Percentiles rank a stretch among this genome's conserved stretches.
These are phyloP conservation scores for Plebejus anna DNA, from an alignment of 2,888 invertebrate genomes.

Conservation along the genomic window DNA sequence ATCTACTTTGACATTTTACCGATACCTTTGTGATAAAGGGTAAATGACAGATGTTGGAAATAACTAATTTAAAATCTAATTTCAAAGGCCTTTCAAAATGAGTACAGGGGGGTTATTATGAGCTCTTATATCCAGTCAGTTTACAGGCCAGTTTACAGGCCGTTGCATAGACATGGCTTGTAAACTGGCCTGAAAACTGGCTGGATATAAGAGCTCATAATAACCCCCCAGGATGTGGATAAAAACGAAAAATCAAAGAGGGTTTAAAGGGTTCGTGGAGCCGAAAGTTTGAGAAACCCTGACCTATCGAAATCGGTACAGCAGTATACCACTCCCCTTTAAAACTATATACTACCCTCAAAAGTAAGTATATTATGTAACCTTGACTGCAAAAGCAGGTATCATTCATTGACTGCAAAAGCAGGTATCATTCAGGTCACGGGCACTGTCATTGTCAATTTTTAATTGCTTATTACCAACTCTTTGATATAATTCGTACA, in stretches of 20 bases:
- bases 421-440: neutral
- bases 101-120: neutral
- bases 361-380: neutral
- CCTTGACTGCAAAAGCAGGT: neutral
- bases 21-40: neutral
- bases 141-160: too few species aligned
- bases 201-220: too few species aligned
- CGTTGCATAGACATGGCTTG: too few species aligned
- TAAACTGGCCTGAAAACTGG: too few species aligned
- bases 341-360: neutral
- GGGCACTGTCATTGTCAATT: neutral
- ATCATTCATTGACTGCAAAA: neutral
- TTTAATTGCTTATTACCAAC: constrained; percentile 26
- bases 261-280: too few species aligned
- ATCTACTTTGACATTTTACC: neutral
- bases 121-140: too few species aligned
- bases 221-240: too few species aligned
- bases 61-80: neutral
- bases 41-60: neutral
- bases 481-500: constrained; percentile 17
- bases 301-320: too few species aligned
- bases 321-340: too few species aligned
- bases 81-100: neutral
- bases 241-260: too few species aligned
- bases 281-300: too few species aligned